Evolutionary conservation across 2,888 invertebrate genomes (phyloP), one percentile per base, ranked within the genome.

Genomic region (Helicoverpa assulta): DNA sequence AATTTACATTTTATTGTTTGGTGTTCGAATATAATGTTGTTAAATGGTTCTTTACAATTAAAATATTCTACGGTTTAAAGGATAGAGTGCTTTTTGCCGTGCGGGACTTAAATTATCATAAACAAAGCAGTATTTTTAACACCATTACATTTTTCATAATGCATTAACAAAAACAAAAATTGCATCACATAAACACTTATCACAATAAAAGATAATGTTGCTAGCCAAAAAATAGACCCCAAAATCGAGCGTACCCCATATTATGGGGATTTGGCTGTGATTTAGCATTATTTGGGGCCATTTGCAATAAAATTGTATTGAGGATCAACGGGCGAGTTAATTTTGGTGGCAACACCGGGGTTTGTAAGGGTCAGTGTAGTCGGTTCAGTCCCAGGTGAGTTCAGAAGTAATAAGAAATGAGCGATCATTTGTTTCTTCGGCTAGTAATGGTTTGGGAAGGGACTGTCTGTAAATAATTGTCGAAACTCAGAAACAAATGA

Each of bases 221-320:
- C 86, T 80, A 86, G 73, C 73, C 71, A 83, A 85, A 86, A 90
- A 88, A 87, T 85, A 84, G 74, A 87, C 83, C 85, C 86, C 80
- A 80, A 84, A 87, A 88, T 86, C 85, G 85, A 84, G 84, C 80
- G 66, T 84, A 85, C 86, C 88, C 88, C 85, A 86, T 85, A 91
- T 90, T 89, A 88, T 70, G 76, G 88, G 93, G 93, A 90, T 92
- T 94, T 93, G 86, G 84, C 69, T 80, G 89, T 93, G 93, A 94
- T 94, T 92, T 94, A 93, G 88, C 91, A 92, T 93, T 93, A 93
- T 91, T 89, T 85, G 87, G 80, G 72, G 85, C 91, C 90, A 89
- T 93, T 92, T 89, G 93, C 94, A 93, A 93, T 94, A 94, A 93
- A 92, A 93, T 88, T 88, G 90, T 90, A 91, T 89, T 89, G 91